Conservation (phyloP, 2,888 invertebrate species). For the Rutpela maculata region DNA sequence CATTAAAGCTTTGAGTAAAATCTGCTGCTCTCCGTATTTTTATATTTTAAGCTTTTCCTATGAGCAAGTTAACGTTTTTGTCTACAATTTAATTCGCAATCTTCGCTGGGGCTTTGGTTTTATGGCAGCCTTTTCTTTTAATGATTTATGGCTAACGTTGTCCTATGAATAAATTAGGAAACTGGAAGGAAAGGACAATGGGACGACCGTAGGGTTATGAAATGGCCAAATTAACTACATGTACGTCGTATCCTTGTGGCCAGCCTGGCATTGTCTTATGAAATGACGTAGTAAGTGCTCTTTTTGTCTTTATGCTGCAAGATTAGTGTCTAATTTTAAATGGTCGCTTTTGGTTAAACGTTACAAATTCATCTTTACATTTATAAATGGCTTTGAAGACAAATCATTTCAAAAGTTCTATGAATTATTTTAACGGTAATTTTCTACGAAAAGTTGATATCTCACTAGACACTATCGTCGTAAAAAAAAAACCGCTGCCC, state of each 20-base stretch:
- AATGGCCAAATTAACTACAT: neutral
- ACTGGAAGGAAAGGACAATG: neutral
- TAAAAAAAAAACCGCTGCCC: no score
- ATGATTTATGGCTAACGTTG: neutral
- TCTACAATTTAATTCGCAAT: neutral
- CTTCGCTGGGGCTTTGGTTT: neutral
- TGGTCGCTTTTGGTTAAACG: no score
- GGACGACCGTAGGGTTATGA: neutral
- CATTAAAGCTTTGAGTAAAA: no score
- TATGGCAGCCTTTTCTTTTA: neutral
- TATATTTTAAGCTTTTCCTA: neutral
- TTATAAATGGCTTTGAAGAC: no score
- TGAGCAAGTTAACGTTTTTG: neutral
- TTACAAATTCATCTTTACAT: no score
- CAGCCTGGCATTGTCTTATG: neutral
- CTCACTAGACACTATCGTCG: no score
- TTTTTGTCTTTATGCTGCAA: neutral
- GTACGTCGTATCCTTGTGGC: neutral
- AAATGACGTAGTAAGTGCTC: neutral
- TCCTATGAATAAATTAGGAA: conserved; percentile 4
- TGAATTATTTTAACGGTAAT: no score
- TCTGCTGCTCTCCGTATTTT: neutral
- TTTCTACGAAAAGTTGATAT: no score
- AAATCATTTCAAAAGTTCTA: no score
- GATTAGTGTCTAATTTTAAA: no score